These are phyloP conservation scores for Neodiprion pinetum DNA, from an alignment of 1,140 invertebrate species.

Conservation along the genomic window DNA sequence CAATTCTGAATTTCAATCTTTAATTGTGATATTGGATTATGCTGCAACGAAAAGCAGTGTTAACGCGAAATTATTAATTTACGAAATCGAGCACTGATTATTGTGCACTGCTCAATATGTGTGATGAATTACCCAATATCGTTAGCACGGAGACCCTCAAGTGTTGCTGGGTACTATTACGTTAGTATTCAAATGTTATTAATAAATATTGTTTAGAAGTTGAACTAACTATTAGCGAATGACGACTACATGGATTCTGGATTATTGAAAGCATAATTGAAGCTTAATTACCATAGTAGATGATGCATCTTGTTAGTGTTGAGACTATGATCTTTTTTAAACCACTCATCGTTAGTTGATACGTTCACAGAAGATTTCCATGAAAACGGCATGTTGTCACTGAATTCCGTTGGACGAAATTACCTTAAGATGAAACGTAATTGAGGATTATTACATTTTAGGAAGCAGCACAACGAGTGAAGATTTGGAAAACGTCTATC, in stretches of 20 bases:
- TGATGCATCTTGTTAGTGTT: no score
- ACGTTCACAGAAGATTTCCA: no score
- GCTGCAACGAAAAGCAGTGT: conserved; percentile 26
- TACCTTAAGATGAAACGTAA: not conserved
- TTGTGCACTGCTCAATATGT: conserved; percentile 9
- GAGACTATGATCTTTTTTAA: no score
- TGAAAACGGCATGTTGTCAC: no score
- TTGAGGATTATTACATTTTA: conserved; percentile 13
- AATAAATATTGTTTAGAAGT: not conserved
- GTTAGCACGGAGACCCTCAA: conserved; percentile 45
- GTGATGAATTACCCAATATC: conserved; percentile 36
- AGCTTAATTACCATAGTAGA: not conserved
- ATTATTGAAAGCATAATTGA: conserved; percentile 3
- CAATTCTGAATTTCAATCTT: not conserved
- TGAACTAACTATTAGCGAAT: not conserved
- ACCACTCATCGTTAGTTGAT: no score
- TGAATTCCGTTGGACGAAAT: no score
- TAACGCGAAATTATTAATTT: not conserved
- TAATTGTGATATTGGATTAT: not conserved
- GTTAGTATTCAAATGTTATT: conserved; percentile 38
- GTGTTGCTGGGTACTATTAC: conserved; percentile 47
- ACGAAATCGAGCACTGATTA: not conserved
- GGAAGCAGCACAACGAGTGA: conserved; percentile 54
- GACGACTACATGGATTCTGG: not conserved
- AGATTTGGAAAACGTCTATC: conserved; percentile 74